A percentile compares a stretch with the other conserved stretches of the same genome.
Conservation (phyloP, 1,140 invertebrate genomes). For the Gryllus bimaculatus region DNA sequence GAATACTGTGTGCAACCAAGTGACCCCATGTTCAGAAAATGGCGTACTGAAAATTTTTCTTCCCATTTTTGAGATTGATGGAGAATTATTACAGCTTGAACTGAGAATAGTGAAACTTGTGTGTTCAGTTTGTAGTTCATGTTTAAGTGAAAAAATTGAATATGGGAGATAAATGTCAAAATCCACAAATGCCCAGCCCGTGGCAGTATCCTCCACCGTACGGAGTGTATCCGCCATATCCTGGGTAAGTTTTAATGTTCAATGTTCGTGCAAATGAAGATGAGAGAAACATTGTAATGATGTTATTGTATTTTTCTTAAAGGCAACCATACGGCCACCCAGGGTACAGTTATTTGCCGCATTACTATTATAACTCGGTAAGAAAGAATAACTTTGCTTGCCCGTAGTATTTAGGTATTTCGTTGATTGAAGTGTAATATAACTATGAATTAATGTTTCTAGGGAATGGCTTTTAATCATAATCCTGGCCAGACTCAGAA, state of each 20-base stretch:
- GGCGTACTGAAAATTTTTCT: too few species aligned
- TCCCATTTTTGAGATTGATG: too few species aligned
- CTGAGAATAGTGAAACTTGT: too few species aligned
- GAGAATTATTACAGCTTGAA: too few species aligned
- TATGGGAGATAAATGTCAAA: conserved; percentile 22
- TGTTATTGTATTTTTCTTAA: conserved; percentile 8
- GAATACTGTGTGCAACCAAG: too few species aligned
- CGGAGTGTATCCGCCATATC: conserved; percentile 16
- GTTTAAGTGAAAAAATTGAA: neutral
- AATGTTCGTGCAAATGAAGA: neutral
- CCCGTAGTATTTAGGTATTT: too few species aligned
- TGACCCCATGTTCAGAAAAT: too few species aligned
- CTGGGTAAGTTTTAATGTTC: conserved; percentile 15
- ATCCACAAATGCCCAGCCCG: conserved; percentile 18
- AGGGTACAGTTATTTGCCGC: conserved; percentile 13
- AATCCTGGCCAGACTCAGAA: conserved; percentile 9
- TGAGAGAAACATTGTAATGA: neutral
- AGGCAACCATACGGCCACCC: conserved; percentile 16
- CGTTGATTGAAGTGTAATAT: neutral
- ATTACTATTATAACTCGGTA: conserved; percentile 14
- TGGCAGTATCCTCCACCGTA: conserved; percentile 20
- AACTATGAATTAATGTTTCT: neutral
- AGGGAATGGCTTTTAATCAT: conserved; percentile 17
- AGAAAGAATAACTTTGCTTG: neutral
- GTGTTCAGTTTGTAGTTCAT: neutral